Percentiles rank a stretch among this genome's conserved stretches.
Conservation (phyloP, 2,888 invertebrate genomes). For the Tenthredo scrophulariae region DNA sequence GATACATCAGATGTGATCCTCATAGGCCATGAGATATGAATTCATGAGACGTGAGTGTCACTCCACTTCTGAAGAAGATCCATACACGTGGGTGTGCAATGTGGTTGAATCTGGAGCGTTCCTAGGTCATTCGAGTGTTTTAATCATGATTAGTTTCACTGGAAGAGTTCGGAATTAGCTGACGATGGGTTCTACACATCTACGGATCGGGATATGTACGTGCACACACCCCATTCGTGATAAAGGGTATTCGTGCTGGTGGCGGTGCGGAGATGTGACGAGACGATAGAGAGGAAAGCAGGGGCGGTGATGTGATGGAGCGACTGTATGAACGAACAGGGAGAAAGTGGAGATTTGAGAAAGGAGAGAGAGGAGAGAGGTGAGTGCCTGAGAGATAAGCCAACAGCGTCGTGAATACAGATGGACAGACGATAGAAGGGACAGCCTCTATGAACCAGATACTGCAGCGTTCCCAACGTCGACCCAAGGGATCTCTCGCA, state of each 20-base stretch:
- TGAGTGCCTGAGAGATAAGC: constrained; percentile 68
- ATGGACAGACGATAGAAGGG: constrained; percentile 71
- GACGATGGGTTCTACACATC: constrained; percentile 56
- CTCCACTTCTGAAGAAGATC: not conserved
- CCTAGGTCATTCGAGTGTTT: not conserved
- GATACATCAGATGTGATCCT: not conserved
- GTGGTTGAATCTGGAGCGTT: not conserved
- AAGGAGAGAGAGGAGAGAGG: constrained; percentile 58
- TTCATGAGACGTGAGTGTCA: not conserved
- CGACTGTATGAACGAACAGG: constrained; percentile 62
- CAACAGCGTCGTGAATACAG: constrained; percentile 73
- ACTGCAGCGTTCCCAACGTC: constrained; percentile 65
- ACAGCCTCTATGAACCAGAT: constrained; percentile 55
- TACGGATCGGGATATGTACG: not conserved
- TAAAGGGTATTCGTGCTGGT: not conserved
- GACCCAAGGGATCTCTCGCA: constrained; percentile 62
- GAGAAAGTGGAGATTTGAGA: not conserved
- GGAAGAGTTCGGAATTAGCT: constrained; percentile 66
- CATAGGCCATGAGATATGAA: not conserved
- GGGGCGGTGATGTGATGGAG: constrained; percentile 74
- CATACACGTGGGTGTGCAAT: not conserved
- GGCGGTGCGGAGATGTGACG: constrained; percentile 64
- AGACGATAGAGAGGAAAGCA: constrained; percentile 67
- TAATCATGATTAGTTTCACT: constrained; percentile 59
- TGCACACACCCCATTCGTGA: not conserved